phyloP scores from a whole-genome alignment of 1,140 invertebrate species.

The Scaptomyza hsui region DNA sequence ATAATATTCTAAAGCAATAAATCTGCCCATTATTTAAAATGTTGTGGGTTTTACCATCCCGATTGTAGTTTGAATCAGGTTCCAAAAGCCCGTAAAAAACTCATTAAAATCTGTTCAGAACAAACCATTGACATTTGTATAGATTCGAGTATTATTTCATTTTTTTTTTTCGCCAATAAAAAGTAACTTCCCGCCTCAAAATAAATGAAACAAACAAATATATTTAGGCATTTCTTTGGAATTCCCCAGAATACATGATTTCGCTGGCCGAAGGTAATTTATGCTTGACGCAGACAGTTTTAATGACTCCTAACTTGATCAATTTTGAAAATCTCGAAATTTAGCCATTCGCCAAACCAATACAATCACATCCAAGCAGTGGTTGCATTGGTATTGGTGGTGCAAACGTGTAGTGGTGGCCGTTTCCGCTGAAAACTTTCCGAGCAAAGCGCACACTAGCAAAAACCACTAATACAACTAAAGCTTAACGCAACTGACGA shows the following conservation, averaged over 20 bases:
- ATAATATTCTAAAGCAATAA: slow-evolving; percentile 25
- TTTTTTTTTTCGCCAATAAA: too few species aligned
- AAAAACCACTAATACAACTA: slow-evolving; percentile 33
- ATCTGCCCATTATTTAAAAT: slow-evolving; percentile 4
- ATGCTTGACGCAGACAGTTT: slow-evolving; percentile 26
- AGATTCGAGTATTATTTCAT: slow-evolving; percentile 9
- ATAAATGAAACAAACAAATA: slow-evolving; percentile 42
- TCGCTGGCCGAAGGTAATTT: slow-evolving; percentile 46
- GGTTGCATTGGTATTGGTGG: slow-evolving; percentile 38
- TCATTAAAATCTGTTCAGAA: slow-evolving; percentile 31
- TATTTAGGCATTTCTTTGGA: slow-evolving; percentile 51
- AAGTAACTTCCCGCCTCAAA: slow-evolving; percentile 1
- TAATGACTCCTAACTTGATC: slow-evolving; percentile 39
- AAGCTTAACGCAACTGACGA: slow-evolving; percentile 10
- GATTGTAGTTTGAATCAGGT: slow-evolving; percentile 48
- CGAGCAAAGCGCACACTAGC: slow-evolving; percentile 44
- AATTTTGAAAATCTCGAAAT: slow-evolving; percentile 37
- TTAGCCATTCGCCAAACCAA: slow-evolving; percentile 25
- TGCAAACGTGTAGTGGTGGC: slow-evolving; percentile 39
- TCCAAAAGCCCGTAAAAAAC: slow-evolving; percentile 22
- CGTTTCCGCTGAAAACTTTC: slow-evolving; percentile 69
- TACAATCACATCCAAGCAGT: slow-evolving; percentile 25
- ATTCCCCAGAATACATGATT: slow-evolving; percentile 54
- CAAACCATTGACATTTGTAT: slow-evolving; percentile 60
- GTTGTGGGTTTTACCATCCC: slow-evolving; percentile 38